Evolutionary conservation across 64 coral and sea anemone genomes (phyloP).

Genomic region (Montipora capricornis): DNA sequence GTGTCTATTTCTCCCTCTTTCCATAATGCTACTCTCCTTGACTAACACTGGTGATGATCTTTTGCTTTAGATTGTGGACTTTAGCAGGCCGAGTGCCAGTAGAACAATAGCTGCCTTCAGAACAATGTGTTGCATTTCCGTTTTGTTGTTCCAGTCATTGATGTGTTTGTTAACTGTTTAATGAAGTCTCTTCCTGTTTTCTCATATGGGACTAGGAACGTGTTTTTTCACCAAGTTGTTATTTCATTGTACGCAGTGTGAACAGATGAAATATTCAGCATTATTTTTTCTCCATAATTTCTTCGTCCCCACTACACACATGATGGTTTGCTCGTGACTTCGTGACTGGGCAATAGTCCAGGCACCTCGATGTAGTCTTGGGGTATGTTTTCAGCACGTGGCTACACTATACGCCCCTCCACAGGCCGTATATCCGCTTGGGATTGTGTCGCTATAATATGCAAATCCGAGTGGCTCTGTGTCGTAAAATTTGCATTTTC

Average conservation of each 20-base stretch:
- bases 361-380: neutral
- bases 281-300: constrained; percentile 7
- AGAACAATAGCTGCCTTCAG: neutral
- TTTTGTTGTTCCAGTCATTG: constrained; percentile 17
- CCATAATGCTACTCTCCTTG: constrained; percentile 2
- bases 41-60: neutral
- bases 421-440: too few species aligned
- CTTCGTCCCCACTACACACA: neutral
- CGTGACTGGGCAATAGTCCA: neutral
- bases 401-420: neutral
- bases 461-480: too few species aligned
- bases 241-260: constrained; percentile 4
- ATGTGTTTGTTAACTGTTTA: constrained; percentile 28
- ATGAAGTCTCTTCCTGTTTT: constrained; percentile 14
- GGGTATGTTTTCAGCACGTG: neutral
- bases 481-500: too few species aligned
- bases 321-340: neutral
- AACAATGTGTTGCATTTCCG: constrained; percentile 9
- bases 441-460: too few species aligned
- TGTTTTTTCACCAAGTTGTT: constrained; percentile 15
- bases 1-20: constrained; percentile 15
- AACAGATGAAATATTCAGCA: neutral
- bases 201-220: neutral
- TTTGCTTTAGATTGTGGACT: neutral
- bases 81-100: neutral